Percentiles rank a stretch among this genome's conserved stretches.
phyloP scores from a whole-genome alignment of 2,113 vertebrate genomes.

The Plecturocebus donacophilus region DNA sequence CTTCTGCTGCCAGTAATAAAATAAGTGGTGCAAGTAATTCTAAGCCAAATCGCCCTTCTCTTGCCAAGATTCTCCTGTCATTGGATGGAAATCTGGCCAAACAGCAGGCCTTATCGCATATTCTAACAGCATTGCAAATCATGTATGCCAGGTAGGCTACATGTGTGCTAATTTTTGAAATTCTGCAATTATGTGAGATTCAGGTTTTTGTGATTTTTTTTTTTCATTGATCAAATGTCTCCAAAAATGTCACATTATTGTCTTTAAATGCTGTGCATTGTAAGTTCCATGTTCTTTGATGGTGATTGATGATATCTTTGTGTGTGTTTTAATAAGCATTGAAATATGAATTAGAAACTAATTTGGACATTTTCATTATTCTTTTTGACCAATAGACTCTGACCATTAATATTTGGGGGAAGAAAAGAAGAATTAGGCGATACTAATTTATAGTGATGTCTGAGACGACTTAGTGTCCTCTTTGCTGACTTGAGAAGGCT shows the following conservation, averaged over 20 bases:
- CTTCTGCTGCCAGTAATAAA: constrained; percentile 93
- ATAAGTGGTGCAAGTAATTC: constrained; percentile 89
- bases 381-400: neutral
- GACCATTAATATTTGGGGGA: neutral
- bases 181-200: neutral
- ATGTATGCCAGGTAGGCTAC: constrained; percentile 95
- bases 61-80: constrained; percentile 97
- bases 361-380: neutral
- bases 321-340: neutral
- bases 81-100: constrained; percentile 96
- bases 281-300: neutral
- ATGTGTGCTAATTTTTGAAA: neutral
- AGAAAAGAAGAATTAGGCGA: neutral
- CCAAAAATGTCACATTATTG: neutral
- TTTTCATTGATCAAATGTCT: neutral
- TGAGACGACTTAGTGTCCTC: neutral
- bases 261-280: neutral
- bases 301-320: neutral
- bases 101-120: constrained; percentile 96
- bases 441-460: neutral
- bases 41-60: constrained; percentile 94
- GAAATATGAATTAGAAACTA: neutral
- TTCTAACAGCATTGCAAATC: constrained; percentile 95
- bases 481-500: neutral
- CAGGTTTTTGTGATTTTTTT: neutral